Base-by-base conservation (phyloP, 2,888 invertebrate genomes). In the Prenolepis imparis region DNA sequence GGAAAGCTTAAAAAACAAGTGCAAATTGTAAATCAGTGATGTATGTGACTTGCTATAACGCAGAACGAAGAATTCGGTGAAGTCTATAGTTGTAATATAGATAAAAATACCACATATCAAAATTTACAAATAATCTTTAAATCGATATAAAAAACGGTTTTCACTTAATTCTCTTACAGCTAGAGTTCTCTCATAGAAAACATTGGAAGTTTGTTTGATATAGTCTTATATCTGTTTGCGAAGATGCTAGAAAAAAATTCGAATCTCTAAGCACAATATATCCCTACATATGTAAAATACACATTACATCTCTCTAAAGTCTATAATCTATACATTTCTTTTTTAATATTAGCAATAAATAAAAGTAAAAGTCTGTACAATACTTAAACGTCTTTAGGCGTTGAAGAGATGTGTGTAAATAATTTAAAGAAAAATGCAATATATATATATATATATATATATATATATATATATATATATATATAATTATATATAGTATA, bases 111-210 rank as follows among this genome's bases (percentile, higher is more conserved):
- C 61, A 87, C 75, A 80, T 78, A 87, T 84, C 72, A 80, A 89
- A 87, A 89, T 87, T 75, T 89, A 89, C 87, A 89, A 89, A 87
- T 87, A 80, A 81, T 81, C 70, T 84, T 85, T 89, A 87, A 89
- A 87, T 84, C 55, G 90, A 89, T 89, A 89, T 86, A 89, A 89
- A 89, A 89, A 89, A 84, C 80, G 75, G 52, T 70, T 70, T 73
- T 74, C 82, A 84, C 74, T 73, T 52, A 77, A 82, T 63, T 32
- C 72, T 72, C 82, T 85, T 86, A 85, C 12, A 78, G 63, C 72
- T 90, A 87, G 77, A 70, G 84, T 80, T 28, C n/a, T 28, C 66
- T 86, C 77, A 84, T 89, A 90, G 89, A 89, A 89, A 90, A 88
- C 73, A 85, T 66, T 82, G 89, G 75, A 75, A 83, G 87, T 84